Evolutionary conservation across 1,140 invertebrate species (phyloP).

Genomic region (Sminthurinus signatus): DNA sequence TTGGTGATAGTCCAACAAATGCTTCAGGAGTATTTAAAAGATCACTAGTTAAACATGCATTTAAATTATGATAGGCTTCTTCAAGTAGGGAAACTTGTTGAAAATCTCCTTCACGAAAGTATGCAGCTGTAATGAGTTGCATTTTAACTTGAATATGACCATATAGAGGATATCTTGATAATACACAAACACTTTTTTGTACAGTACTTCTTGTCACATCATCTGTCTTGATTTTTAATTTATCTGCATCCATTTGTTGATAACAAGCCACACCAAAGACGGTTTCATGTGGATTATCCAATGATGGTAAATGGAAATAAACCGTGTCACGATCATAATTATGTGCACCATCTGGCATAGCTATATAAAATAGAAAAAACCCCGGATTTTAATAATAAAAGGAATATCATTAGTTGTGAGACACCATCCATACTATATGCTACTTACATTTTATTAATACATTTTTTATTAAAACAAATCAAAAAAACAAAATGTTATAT

Average conservation of each 20-base stretch:
- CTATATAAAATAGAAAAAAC: too few relatives aligned
- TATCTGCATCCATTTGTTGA: conserved; percentile 92
- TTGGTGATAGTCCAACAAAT: conserved; percentile 70
- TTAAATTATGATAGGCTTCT: conserved; percentile 88
- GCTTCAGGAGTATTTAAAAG: conserved; percentile 63
- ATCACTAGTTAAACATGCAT: conserved; percentile 65
- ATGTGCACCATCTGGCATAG: conserved; percentile 78
- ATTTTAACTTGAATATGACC: conserved; percentile 89
- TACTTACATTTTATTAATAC: too few relatives aligned
- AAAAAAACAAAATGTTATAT: too few relatives aligned
- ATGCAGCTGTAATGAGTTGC: conserved; percentile 90
- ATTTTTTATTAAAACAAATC: too few relatives aligned
- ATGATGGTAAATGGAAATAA: conserved; percentile 90
- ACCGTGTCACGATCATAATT: conserved; percentile 94
- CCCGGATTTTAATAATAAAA: neutral
- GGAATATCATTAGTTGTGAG: too few relatives aligned
- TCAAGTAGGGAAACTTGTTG: conserved; percentile 81
- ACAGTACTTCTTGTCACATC: conserved; percentile 94
- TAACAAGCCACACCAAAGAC: conserved; percentile 97
- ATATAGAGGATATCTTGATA: conserved; percentile 81
- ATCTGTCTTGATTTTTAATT: conserved; percentile 86
- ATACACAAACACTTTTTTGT: conserved; percentile 86
- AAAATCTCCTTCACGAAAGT: conserved; percentile 92
- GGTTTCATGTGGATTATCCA: conserved; percentile 71
- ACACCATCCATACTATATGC: too few relatives aligned